These are phyloP conservation scores for Sturnira hondurensis DNA, from an alignment of 2,113 vertebrate species.

Conservation along the genomic window DNA sequence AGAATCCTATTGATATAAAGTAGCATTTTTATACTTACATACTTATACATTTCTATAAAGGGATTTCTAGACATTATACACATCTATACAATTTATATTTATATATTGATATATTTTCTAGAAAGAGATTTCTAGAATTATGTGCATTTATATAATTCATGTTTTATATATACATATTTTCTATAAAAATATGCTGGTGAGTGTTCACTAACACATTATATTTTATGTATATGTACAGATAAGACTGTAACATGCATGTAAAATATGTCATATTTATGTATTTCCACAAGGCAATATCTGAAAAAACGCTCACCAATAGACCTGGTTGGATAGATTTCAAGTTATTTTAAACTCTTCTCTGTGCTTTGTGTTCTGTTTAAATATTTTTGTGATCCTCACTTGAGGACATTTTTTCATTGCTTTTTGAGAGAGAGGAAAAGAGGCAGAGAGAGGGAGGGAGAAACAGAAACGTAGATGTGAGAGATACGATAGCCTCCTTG, in stretches of 20 bases:
- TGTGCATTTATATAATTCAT: too few relatives aligned
- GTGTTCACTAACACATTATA: neutral
- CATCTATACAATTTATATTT: too few relatives aligned
- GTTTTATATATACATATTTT: neutral
- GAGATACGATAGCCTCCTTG: too few relatives aligned
- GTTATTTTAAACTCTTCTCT: neutral
- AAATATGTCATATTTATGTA: neutral
- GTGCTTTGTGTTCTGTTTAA: neutral
- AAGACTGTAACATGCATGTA: neutral
- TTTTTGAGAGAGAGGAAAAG: too few relatives aligned
- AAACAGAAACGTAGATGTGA: too few relatives aligned
- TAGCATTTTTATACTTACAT: neutral
- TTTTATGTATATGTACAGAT: neutral
- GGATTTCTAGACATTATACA: too few relatives aligned
- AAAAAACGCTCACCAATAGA: neutral
- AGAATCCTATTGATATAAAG: neutral
- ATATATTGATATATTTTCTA: too few relatives aligned
- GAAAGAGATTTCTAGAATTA: neutral
- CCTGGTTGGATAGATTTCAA: neutral
- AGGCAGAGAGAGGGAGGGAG: too few relatives aligned
- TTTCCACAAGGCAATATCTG: neutral
- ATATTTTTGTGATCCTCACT: too few relatives aligned
- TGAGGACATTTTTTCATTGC: too few relatives aligned
- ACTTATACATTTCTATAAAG: neutral
- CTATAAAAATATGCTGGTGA: neutral